A percentile compares a stretch with the other conserved stretches of the same genome.
Evolutionary conservation across 2,888 invertebrate genomes (phyloP).

Genomic region (Lomographa bimaculata): DNA sequence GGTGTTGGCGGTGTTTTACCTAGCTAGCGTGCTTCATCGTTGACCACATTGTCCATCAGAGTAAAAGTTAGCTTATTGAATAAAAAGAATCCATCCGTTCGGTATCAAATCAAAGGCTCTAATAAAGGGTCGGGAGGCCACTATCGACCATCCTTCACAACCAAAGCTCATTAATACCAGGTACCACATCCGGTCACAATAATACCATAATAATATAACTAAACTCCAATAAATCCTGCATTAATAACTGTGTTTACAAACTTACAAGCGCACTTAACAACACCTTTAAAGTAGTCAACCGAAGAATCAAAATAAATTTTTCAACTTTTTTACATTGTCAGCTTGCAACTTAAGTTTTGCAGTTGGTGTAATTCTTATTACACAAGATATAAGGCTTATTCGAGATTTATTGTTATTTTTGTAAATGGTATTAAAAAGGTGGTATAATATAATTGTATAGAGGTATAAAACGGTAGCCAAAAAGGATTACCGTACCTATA

Average conservation of each 20-base stretch:
- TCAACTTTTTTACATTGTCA: constrained; percentile 9
- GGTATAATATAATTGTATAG: constrained; percentile 31
- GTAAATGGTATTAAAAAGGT: constrained; percentile 60
- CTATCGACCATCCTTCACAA: too few relatives aligned
- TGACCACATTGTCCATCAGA: too few relatives aligned
- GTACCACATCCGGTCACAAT: constrained; percentile 46
- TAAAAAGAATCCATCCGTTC: too few relatives aligned
- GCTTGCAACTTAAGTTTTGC: constrained; percentile 16
- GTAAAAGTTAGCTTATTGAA: too few relatives aligned
- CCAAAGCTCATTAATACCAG: constrained; percentile 37
- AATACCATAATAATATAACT: constrained; percentile 54
- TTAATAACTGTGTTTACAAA: constrained; percentile 38
- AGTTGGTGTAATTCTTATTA: constrained; percentile 13
- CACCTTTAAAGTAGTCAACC: not conserved
- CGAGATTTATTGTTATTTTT: constrained; percentile 39
- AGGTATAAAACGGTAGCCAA: constrained; percentile 72
- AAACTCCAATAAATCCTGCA: constrained; percentile 65
- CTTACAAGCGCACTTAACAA: constrained; percentile 1
- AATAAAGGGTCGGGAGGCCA: too few relatives aligned
- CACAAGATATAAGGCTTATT: constrained; percentile 5
- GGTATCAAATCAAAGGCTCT: too few relatives aligned
- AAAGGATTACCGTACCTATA: constrained; percentile 72
- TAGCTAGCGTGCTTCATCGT: too few relatives aligned
- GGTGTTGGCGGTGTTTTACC: too few relatives aligned
- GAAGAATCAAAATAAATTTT: constrained; percentile 7